Evolutionary conservation across 2,888 invertebrate species (phyloP).

Genomic region (Chymomyza procnemis): DNA sequence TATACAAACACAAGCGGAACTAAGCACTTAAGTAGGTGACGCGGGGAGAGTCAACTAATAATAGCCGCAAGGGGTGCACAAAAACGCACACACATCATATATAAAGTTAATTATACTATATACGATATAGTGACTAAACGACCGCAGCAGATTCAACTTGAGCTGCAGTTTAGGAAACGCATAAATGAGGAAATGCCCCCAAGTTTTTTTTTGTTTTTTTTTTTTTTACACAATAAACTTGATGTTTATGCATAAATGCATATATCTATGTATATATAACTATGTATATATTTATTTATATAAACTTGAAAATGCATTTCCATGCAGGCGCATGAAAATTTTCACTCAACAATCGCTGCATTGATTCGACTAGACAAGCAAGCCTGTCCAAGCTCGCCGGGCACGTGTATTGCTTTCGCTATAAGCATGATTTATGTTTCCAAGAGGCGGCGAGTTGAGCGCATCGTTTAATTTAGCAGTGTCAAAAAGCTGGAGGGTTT

Average conservation of each 20-base stretch:
- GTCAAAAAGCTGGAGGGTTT: constrained; percentile 17
- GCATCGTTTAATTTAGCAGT: constrained; percentile 22
- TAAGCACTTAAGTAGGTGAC: constrained; percentile 55
- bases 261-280: not conserved
- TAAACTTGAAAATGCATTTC: constrained; percentile 41
- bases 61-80: constrained; percentile 49
- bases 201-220: too few relatives aligned
- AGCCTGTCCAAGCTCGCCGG: not conserved
- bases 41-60: constrained; percentile 42
- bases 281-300: not conserved
- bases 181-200: constrained; percentile 50
- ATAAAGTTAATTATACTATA: constrained; percentile 48
- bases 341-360: constrained; percentile 40
- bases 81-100: constrained; percentile 20
- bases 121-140: too few relatives aligned
- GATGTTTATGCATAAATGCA: not conserved
- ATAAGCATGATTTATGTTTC: constrained; percentile 37
- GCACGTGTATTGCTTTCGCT: not conserved
- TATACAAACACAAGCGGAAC: constrained; percentile 55
- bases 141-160: not conserved
- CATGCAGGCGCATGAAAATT: constrained; percentile 49
- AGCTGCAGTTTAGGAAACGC: constrained; percentile 31
- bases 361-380: constrained; percentile 32
- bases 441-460: not conserved
- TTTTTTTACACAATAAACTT: not conserved